Percentiles rank a stretch among this genome's conserved stretches.
These are phyloP conservation scores for Hypsibius dujardini DNA, from an alignment of 1,140 invertebrate genomes.

Conservation along the genomic window DNA sequence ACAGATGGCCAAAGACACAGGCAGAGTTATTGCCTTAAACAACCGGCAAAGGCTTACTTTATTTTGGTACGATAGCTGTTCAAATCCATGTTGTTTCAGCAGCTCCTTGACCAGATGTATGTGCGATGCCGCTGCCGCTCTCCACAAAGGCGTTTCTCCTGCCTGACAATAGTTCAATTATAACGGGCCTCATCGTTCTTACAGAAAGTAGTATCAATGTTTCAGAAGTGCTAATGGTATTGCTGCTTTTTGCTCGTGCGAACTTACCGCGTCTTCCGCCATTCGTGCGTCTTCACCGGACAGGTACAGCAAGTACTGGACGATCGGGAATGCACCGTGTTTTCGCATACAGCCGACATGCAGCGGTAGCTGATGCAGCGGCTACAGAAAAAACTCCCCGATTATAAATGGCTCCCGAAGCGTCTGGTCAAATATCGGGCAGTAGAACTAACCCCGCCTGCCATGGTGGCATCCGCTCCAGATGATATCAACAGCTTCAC, in stretches of 20 bases:
- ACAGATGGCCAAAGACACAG: not conserved
- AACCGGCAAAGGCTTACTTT: slow-evolving; percentile 10
- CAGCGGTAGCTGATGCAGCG: slow-evolving; percentile 59
- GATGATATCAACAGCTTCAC: slow-evolving; percentile 71
- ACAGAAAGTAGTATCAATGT: no score
- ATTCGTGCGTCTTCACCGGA: slow-evolving; percentile 70
- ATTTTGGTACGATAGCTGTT: slow-evolving; percentile 14
- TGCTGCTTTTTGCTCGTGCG: no score
- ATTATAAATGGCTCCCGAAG: not conserved
- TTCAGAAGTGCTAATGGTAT: no score
- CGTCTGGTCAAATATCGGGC: slow-evolving; percentile 13
- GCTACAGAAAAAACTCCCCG: slow-evolving; percentile 29
- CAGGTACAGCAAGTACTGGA: slow-evolving; percentile 59
- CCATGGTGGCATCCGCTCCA: slow-evolving; percentile 70
- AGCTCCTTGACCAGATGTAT: not conserved
- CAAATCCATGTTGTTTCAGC: slow-evolving; percentile 42
- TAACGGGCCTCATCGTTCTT: no score
- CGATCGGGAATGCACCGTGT: slow-evolving; percentile 69
- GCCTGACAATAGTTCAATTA: no score
- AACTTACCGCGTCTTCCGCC: slow-evolving; percentile 62
- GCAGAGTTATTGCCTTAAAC: slow-evolving; percentile 16
- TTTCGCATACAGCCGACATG: slow-evolving; percentile 74
- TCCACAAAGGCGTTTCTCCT: no score
- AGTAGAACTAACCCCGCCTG: slow-evolving; percentile 56
- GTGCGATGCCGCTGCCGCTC: slow-evolving; percentile 15